phyloP scores from a whole-genome alignment of 1,140 invertebrate species.

The Lasioglossum albipes region DNA sequence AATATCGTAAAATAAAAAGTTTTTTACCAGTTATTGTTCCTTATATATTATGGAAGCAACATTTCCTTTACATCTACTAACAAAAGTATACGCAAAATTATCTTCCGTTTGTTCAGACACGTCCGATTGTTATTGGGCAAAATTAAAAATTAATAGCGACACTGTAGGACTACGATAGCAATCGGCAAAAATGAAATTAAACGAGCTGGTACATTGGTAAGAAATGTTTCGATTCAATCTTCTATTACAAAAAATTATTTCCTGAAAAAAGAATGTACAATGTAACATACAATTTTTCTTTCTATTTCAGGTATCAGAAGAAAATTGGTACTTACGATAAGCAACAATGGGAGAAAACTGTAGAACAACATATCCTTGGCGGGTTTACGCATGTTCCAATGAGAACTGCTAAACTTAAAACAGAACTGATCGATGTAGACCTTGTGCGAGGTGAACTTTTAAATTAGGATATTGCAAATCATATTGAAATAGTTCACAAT shows the following conservation, averaged over 20 bases:
- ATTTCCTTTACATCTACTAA: constrained; percentile 25
- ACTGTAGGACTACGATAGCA: constrained; percentile 4
- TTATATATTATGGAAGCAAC: constrained; percentile 66
- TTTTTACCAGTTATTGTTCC: constrained; percentile 11
- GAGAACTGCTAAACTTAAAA: constrained; percentile 92
- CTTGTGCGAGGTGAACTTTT: constrained; percentile 85
- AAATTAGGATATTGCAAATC: not conserved
- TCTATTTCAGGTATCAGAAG: constrained; percentile 89
- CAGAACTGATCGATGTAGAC: constrained; percentile 97
- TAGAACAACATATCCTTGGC: constrained; percentile 93
- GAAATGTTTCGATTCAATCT: constrained; percentile 23
- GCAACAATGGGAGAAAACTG: constrained; percentile 96
- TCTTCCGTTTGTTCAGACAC: constrained; percentile 13
- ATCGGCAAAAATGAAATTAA: constrained; percentile 67
- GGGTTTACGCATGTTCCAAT: constrained; percentile 92
- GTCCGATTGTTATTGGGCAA: constrained; percentile 17
- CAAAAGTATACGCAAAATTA: constrained; percentile 33
- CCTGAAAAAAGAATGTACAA: no score
- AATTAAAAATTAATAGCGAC: constrained; percentile 25
- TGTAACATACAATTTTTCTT: not conserved
- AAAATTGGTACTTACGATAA: constrained; percentile 98
- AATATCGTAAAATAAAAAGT: constrained; percentile 19
- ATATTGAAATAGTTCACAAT: not conserved
- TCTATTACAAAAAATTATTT: constrained; percentile 6
- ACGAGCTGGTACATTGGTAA: constrained; percentile 75